Conservation (phyloP, 2,113 vertebrate species). For the Aix galericulata region DNA sequence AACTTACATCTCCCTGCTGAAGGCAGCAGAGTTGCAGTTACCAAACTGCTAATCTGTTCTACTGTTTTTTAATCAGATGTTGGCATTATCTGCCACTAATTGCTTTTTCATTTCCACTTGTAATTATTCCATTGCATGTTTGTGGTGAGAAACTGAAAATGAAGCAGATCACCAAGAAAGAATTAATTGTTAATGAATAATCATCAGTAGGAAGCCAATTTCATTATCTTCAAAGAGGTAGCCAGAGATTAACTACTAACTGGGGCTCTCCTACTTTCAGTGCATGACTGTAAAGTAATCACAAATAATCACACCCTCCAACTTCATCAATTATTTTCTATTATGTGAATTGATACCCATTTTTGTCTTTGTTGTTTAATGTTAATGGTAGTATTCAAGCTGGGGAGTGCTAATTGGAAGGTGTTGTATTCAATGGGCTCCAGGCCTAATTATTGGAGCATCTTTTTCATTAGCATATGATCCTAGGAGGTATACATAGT, state of each 20-base stretch:
- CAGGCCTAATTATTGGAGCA: conserved; percentile 80
- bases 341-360: conserved; percentile 80
- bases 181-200: conserved; percentile 90
- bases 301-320: conserved; percentile 85
- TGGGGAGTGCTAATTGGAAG: conserved; percentile 86
- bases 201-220: conserved; percentile 88
- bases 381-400: conserved; percentile 80
- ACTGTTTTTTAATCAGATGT: conserved; percentile 84
- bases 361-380: conserved; percentile 82
- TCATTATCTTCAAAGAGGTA: conserved; percentile 90
- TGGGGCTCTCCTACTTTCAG: conserved; percentile 74
- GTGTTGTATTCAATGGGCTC: conserved; percentile 79
- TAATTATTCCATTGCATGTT: conserved; percentile 86
- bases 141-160: conserved; percentile 85
- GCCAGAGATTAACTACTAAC: conserved; percentile 82
- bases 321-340: conserved; percentile 88
- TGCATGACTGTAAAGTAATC: conserved; percentile 83
- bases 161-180: conserved; percentile 83
- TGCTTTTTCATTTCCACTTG: conserved; percentile 85
- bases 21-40: conserved; percentile 68
- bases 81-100: conserved; percentile 85
- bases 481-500: conserved; percentile 65
- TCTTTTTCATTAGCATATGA: conserved; percentile 81
- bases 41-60: conserved; percentile 75
- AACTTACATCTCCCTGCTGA: conserved; percentile 68